Evolutionary conservation across 2,113 vertebrate species (phyloP), one percentile per base, ranked within the genome.

Genomic region (Glareola pratincola): DNA sequence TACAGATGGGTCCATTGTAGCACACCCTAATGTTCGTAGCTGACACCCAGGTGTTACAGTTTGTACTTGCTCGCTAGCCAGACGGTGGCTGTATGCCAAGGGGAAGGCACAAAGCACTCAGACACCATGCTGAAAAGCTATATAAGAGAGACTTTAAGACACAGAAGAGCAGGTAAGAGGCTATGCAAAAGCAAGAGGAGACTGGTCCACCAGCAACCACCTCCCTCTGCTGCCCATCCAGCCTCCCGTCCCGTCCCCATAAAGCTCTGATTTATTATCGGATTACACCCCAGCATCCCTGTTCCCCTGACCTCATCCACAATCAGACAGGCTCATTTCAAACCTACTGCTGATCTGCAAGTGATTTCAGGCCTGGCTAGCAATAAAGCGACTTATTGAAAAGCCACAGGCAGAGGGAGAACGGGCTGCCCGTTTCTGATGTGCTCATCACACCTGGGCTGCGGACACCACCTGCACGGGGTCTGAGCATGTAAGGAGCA

Each of bases 1-100:
- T 97, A 95, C 97, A 98, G 97, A 97, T 97, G 96, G 97, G 96
- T 92, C 97, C 89, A 97, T 96, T 97, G 96, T 96, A 96, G 96
- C 95, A 96, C 96, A 97, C 94, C 96, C 94, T 97, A 96, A 98
- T 97, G 97, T 97, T 96, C 95, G 90, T 96, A 97, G 97, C 96
- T 97, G 96, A 97, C 96, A 96, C 94, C 93, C 97, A 98, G 96
- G 94, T 98, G 96, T 97, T 96, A 96, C 96, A 94, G 83, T 95
- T 96, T 97, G 95, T 96, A 96, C 93, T 97, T 98, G 97, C 95
- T 96, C 8, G 74, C 96, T 95, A 94, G 94, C 97, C 93, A 97
- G 96, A 97, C 75, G 36, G 90, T 96, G 96, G 95, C 95, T 94
- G 54, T 14, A 20, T 73, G 96, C 97, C 96, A 97, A 91, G 94